Evolutionary conservation across 1,140 invertebrate species (phyloP), one percentile per base, ranked within the genome.

Genomic region (Drosophila biarmipes): DNA sequence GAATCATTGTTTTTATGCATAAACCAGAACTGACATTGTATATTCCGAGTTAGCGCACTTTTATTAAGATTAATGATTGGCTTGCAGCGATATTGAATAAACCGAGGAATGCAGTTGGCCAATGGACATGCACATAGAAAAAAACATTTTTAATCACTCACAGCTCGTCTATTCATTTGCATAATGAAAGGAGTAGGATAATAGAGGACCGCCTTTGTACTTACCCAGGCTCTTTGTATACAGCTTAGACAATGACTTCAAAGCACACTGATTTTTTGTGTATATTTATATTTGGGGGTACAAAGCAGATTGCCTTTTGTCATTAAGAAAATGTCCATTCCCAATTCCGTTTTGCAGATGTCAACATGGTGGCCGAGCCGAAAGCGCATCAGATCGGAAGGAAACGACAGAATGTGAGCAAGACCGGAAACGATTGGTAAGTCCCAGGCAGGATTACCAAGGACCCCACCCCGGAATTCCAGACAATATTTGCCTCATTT

Each of bases 381-480:
- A 96, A 97, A 92, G 95, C 96, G 46, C 96, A 96, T 92, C 96
- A 96, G 93, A 96, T 96, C 52, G 96, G 96, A 68, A 93, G 96
- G 73, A 97, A 96, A 91, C 92, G 96, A 64, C 95, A 96, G 91
- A 96, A 96, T 92, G 93, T 96, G 64, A 94, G 95, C 71, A 96
- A 96, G 94, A 96, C 95, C 40, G 96, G 95, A 91, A 96, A 96
- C 92, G 96, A 96, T 90, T 96, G 96, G 96, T 96, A 91, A 95
- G 95, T 94, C 17, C 11, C 6, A 11, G 10, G 3, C 35, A 10
- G 24, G 31, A 37, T 38, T 49, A 59, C 34, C 21, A 27, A 27
- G 11, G 12, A 14, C 27, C 35, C 35, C 11, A 24, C 11, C 14
- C 27, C 43, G 21, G 21, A 51, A 19, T 63, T n/a, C 45, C 29